Base-by-base conservation (phyloP, 37 sponge, comb jelly and placozoan species). In the Aplysina aerophoba region DNA sequence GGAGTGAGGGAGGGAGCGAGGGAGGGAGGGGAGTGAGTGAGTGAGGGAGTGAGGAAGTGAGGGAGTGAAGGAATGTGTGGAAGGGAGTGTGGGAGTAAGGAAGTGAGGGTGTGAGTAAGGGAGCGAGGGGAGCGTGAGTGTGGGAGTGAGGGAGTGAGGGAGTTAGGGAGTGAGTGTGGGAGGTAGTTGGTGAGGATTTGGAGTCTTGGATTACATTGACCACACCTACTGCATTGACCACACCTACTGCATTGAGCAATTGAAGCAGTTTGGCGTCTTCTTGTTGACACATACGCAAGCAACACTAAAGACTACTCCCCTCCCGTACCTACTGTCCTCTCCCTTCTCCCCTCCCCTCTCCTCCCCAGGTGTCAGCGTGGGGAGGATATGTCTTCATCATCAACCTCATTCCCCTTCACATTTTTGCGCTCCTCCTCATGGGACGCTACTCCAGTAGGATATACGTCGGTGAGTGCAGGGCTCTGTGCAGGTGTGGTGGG, bases 381-480 rank as follows among this genome's bases (percentile, higher is more conserved):
- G 99, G 99, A 50, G 99, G 99, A 1, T 99, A 99, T 73, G 99
- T 99, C 25, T 99, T 99, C 87, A 99, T 99, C 68, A 99, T 95
- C 85, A 97, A 97, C 84, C 90, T 99, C 41, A 79, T 99, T 30
- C 99, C 99, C 25, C 94, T 99, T 11, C 99, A 99, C 80, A 91
- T 95, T 25, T 93, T 94, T 77, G 90, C 91, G 0, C 85, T 99
- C 56, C 92, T 99, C 37, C 91, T 99, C 33, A 99, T 99, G 97
- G 99, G 99, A n/a, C 56, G 96, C 15, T 99, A 86, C 90, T 97
- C 95, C 55, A 89, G 64, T 28, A 58, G 89, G 11, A 59, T 91
- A 6, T 87, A 94, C 53, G 71, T 89, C 37, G 85, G 90, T 94
- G 68, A 82, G 87, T 73, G 25, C 14, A 34, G n/a, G 44, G 34